phyloP scores from a whole-genome alignment of 1,140 invertebrate species.

The Ladona fulva region DNA sequence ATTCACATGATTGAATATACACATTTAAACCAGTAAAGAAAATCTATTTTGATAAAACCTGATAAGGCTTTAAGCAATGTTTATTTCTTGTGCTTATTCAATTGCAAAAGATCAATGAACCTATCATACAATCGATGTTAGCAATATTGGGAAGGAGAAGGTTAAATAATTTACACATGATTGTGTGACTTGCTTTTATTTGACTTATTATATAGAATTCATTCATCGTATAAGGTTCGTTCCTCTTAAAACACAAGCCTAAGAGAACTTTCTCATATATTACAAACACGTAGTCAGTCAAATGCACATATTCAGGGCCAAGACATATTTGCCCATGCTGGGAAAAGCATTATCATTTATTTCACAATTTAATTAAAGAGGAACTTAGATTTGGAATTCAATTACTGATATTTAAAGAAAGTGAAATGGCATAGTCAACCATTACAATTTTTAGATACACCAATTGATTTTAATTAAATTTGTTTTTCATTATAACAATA shows the following conservation, averaged over 20 bases:
- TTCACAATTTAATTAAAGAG: background rate
- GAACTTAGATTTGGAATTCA: background rate
- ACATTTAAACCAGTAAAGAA: too few species aligned
- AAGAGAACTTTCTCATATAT: slow-evolving; percentile 2
- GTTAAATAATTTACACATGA: background rate
- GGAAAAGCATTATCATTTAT: background rate
- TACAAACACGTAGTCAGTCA: slow-evolving; percentile 9
- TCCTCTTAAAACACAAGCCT: background rate
- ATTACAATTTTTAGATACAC: background rate
- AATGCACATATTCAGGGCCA: slow-evolving; percentile 8
- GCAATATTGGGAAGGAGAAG: background rate
- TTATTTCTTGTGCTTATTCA: too few species aligned
- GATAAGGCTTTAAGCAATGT: too few species aligned
- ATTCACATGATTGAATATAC: too few species aligned
- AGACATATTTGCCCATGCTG: slow-evolving; percentile 8
- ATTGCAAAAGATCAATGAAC: too few species aligned
- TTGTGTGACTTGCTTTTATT: slow-evolving; percentile 10
- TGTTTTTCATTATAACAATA: background rate
- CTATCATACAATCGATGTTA: too few species aligned
- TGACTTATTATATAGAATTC: slow-evolving; percentile 10
- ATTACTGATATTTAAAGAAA: background rate
- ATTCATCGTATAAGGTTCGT: slow-evolving; percentile 1
- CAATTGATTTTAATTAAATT: background rate
- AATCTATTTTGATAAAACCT: too few species aligned
- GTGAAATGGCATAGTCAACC: background rate